Evolutionary conservation across 2,888 invertebrate genomes (phyloP).

Genomic region (Agrilus biguttatus): DNA sequence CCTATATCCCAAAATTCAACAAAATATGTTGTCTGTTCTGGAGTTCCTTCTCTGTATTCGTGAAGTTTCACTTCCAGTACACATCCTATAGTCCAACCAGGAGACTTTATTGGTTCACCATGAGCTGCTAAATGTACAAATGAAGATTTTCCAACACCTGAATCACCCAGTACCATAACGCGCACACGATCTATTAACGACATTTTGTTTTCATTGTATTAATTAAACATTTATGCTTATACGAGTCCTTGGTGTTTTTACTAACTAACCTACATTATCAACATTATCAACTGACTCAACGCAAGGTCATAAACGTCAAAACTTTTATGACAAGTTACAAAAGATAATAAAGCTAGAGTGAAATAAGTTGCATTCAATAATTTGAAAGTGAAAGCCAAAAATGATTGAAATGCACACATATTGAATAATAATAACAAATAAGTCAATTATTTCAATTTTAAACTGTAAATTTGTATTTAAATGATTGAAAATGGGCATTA

Average conservation of each 20-base stretch:
- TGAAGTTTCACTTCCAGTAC: slow-evolving; percentile 92
- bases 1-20: slow-evolving; percentile 97
- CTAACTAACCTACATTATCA: too few species aligned
- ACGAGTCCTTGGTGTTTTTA: background rate
- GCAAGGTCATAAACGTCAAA: too few species aligned
- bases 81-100: slow-evolving; percentile 94
- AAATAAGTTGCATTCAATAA: too few species aligned
- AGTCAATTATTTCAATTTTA: too few species aligned
- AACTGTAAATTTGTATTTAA: too few species aligned
- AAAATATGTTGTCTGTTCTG: slow-evolving; percentile 79
- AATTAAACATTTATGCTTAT: background rate
- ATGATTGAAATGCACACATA: too few species aligned
- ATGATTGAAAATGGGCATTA: too few species aligned
- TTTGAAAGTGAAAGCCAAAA: too few species aligned
- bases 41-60: slow-evolving; percentile 87
- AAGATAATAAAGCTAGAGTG: too few species aligned
- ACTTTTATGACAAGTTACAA: too few species aligned
- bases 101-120: slow-evolving; percentile 68
- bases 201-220: slow-evolving; percentile 34
- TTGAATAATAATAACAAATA: too few species aligned
- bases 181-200: slow-evolving; percentile 80
- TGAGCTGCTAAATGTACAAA: slow-evolving; percentile 83
- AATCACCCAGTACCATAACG: slow-evolving; percentile 80
- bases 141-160: slow-evolving; percentile 95
- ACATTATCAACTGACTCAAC: too few species aligned